Evolutionary conservation across 1,140 invertebrate species (phyloP).

Genomic region (Coelopa frigida): DNA sequence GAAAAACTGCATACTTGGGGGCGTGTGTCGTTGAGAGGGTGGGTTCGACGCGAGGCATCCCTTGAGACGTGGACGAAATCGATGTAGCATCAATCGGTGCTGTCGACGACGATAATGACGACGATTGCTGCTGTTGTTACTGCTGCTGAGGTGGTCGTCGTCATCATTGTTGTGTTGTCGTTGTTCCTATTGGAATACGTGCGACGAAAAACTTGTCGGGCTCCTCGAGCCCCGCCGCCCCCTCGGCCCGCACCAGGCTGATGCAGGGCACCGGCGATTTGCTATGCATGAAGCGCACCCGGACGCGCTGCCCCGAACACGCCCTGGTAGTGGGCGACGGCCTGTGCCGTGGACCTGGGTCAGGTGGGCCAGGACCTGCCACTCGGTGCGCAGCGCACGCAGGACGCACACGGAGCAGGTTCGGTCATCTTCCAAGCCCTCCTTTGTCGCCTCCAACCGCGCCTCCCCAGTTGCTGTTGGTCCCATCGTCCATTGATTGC

Average conservation of each 20-base stretch:
- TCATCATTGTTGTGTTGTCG: background rate
- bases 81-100: no score
- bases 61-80: no score
- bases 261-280: background rate
- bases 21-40: no score
- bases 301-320: slow-evolving; percentile 26
- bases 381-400: slow-evolving; percentile 16
- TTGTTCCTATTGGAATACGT: background rate
- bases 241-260: background rate
- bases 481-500: no score
- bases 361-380: slow-evolving; percentile 25
- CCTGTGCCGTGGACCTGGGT: slow-evolving; percentile 22
- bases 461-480: no score
- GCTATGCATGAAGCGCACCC: slow-evolving; percentile 15
- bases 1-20: slow-evolving; percentile 11
- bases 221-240: background rate
- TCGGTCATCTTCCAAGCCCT: no score
- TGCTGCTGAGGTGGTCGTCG: no score
- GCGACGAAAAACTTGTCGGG: slow-evolving; percentile 12
- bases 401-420: no score
- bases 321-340: slow-evolving; percentile 26
- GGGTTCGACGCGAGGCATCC: no score
- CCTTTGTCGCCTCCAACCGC: no score
- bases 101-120: no score
- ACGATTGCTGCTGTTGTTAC: slow-evolving; percentile 11